phyloP scores from a whole-genome alignment of 1,140 invertebrate species.

The Drosophila serrata region DNA sequence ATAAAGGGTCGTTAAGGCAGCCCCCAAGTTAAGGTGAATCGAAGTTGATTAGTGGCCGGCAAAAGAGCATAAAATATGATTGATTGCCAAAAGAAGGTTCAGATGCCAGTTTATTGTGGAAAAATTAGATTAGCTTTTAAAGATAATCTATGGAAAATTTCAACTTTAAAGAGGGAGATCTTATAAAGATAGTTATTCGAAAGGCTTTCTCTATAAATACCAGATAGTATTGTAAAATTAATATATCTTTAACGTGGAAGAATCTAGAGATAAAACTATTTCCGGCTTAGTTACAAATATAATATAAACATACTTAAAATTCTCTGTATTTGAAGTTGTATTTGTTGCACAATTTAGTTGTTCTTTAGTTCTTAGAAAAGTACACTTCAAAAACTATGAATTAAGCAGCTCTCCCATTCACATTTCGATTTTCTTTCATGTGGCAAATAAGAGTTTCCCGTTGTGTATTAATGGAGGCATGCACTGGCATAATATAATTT shows the following conservation, averaged over 20 bases:
- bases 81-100: constrained; percentile 18
- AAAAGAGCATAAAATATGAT: constrained; percentile 28
- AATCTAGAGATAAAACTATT: neutral
- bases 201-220: neutral
- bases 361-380: neutral
- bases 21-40: constrained; percentile 21
- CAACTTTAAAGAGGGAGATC: neutral
- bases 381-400: constrained; percentile 30
- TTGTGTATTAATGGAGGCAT: constrained; percentile 34
- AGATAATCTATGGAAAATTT: constrained; percentile 3
- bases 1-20: constrained; percentile 32
- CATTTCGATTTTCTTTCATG: constrained; percentile 29
- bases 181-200: neutral
- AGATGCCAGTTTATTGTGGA: neutral
- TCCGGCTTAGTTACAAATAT: neutral
- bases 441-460: neutral
- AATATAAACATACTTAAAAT: neutral
- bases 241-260: neutral
- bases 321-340: neutral
- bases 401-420: neutral
- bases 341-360: neutral
- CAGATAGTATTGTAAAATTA: neutral
- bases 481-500: constrained; percentile 67
- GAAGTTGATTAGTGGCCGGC: constrained; percentile 32
- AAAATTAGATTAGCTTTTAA: constrained; percentile 5